Base-by-base conservation (phyloP, 2,797 vertebrate species). In the Mastacembelus armatus region DNA sequence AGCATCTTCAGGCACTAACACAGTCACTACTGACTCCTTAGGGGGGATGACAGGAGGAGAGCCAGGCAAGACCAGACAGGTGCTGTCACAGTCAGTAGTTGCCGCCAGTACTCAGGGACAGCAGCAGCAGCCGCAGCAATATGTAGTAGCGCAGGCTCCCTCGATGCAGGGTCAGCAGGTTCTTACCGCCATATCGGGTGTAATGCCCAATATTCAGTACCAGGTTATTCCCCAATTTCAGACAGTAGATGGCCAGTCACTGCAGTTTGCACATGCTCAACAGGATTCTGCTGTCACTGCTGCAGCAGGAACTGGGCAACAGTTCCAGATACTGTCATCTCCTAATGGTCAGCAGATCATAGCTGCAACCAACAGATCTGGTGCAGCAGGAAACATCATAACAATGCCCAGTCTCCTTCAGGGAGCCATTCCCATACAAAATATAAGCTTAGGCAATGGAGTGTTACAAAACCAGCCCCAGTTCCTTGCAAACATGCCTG, bases 191-290 rank as follows among this genome's bases (percentile, higher is more conserved):
- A 89, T 98, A 76, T 95, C 96, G 0, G 94, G 97, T 0, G 77
- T 97, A 27, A 89, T 98, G 92, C 96, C 97, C 3, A 98, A 97
- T 65, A 96, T 99, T 87, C 97, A 99, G 87, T 99, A 99, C 88
- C 98, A 99, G 90, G 96, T 99, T 52, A 97, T 99, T 74, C 98
- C 97, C 33, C 97, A 99, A 75, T 98, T 99, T 86, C 97, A 99
- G 86, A 98, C 97, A 1, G 91, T 98, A 16, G 97, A 98, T 3
- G 97, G 97, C 62, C 97, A 99, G 52, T 94, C 96, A 67, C 87
- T 99, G 44, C 96, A 99, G 80, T 96, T 99, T 7, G 81, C 96
- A 52, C 92, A 95, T 19, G 81, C 95, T 35, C 90, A 93, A 61
- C 94, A 93, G 71, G 94, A 95, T 61, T 64, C 89, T 2, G 40